Conservation (phyloP, 2,113 vertebrate species). For the Melanocharis versteri region DNA sequence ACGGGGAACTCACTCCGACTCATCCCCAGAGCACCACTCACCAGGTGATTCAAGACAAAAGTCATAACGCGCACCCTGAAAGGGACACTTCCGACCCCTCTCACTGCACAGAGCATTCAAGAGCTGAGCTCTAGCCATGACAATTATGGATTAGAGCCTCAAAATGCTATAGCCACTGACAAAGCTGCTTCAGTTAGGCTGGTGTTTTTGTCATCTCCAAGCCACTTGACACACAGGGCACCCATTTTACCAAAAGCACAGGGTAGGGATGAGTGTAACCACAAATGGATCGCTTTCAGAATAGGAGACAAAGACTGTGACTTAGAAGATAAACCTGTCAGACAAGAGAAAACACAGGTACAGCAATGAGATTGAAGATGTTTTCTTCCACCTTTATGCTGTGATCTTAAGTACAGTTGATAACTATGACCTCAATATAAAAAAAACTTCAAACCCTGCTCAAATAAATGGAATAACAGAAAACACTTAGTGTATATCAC, state of each 20-base stretch:
- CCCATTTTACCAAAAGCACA: background rate
- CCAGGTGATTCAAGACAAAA: background rate
- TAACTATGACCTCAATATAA: background rate
- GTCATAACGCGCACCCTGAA: background rate
- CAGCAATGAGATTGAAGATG: background rate
- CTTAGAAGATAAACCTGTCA: background rate
- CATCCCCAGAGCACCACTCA: background rate
- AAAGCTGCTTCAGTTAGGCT: background rate
- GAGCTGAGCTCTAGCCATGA: background rate
- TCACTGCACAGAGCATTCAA: background rate
- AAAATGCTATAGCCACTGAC: background rate
- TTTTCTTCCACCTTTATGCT: background rate
- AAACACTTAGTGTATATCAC: background rate
- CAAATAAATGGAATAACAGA: background rate
- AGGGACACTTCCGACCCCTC: background rate
- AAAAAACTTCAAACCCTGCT: background rate
- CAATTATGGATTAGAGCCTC: background rate
- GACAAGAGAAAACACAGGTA: background rate
- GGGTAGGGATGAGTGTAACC: background rate
- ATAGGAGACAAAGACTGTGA: background rate
- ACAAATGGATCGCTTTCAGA: background rate
- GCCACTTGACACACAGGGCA: fast-evolving
- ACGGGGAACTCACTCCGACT: background rate
- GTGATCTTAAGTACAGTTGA: background rate
- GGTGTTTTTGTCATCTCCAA: background rate